Base-by-base conservation (phyloP, 1,140 invertebrate species). In the Alviniconcha marisindica region DNA sequence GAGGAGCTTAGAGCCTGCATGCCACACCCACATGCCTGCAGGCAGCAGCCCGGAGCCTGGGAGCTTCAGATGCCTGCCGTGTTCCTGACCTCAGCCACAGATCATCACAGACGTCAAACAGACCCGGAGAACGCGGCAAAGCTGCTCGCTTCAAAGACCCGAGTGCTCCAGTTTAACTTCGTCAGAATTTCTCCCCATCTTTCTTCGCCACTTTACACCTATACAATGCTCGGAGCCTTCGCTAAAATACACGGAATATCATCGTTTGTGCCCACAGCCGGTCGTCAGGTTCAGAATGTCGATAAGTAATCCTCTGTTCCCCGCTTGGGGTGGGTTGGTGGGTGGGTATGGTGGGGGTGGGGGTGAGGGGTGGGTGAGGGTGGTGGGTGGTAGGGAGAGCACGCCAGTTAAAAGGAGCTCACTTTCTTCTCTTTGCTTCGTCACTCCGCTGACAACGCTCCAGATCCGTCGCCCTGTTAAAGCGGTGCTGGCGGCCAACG, bases 221-320 rank as follows among this genome's bases (percentile, higher is more conserved):
- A 63, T 63, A 63, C 60, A 63, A 63, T 63, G 24, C 60, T n/a
- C 10, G 60, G 7, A n/a, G 28, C 7, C 24, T 48, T 24, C 60
- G 60, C 60, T 24, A 63, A 63, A 63, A 63, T 63, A 14, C 60
- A 63, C 24, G 21, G 60, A 7, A 31, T 63, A 63, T 63, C 60
- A 63, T 38, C 73, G 73, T 76, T 76, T 51, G 73, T 44, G 14
- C 38, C 40, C 14, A 40, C 36, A 44, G 73, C 1, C 73, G 73
- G 73, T 76, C 73, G 73, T 21, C n/a, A n/a, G 40, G 73, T 76
- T 24, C 73, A 76, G 73, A 76, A 76, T 76, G 73, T 44, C 18
- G 73, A 44, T 76, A 76, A 76, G 73, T 42, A 76, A 76, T 76
- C 40, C 73, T 40, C 14, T 21, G 24, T 44, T 24, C 73, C n/a